Conservation (phyloP, 2,113 vertebrate species). For the Gorilla gorilla region DNA sequence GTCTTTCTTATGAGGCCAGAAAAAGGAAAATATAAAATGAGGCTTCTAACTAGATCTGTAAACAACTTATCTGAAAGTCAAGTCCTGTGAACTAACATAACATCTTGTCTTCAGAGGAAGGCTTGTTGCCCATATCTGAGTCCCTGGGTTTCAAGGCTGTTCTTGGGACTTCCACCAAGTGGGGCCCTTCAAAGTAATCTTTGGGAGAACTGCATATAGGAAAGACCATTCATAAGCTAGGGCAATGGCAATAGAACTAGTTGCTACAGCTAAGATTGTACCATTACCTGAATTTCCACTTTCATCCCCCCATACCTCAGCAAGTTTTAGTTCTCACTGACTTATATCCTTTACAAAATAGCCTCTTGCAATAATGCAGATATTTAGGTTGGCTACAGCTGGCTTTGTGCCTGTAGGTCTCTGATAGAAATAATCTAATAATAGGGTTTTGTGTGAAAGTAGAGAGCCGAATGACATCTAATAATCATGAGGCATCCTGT, state of each 20-base stretch:
- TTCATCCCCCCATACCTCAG: background rate
- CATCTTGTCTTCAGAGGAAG: background rate
- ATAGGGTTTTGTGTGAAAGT: conserved; percentile 65
- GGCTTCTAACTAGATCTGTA: background rate
- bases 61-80: conserved; percentile 2
- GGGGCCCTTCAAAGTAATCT: background rate
- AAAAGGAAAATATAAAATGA: conserved; percentile 16
- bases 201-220: background rate
- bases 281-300: background rate
- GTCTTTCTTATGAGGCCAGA: background rate
- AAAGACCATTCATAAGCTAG: background rate
- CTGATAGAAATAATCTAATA: conserved; percentile 67
- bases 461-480: conserved; percentile 59
- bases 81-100: background rate
- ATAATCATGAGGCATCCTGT: conserved; percentile 64
- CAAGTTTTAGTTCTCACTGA: background rate
- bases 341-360: background rate
- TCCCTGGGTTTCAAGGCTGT: background rate
- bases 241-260: background rate
- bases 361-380: conserved; percentile 32
- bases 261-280: background rate
- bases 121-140: background rate
- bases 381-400: conserved; percentile 40
- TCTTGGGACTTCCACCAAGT: background rate
- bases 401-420: conserved; percentile 41